phyloP scores from a whole-genome alignment of 2,113 vertebrate species.

The Labeo catla region DNA sequence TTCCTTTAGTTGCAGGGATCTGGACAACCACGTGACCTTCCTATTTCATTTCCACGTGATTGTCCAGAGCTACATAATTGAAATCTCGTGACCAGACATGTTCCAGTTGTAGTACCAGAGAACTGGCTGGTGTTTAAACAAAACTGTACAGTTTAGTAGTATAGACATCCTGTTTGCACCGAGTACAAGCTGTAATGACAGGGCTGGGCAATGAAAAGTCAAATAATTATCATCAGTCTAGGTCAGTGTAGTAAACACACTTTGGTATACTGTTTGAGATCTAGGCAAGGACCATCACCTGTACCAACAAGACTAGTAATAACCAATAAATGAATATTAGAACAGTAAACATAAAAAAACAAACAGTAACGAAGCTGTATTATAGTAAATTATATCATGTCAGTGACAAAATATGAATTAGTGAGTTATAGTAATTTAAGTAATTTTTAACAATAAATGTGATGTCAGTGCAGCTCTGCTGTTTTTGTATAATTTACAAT shows the following conservation, averaged over 20 bases:
- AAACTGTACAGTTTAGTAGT: neutral
- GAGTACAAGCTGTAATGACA: neutral
- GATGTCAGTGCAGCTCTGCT: neutral
- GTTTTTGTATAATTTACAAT: neutral
- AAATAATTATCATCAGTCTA: neutral
- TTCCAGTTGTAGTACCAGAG: constrained; percentile 45
- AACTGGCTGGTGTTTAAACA: neutral
- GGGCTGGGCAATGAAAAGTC: constrained; percentile 6
- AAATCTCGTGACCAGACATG: constrained; percentile 75
- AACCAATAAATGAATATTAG: neutral
- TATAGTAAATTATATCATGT: neutral
- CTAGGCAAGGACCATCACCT: neutral
- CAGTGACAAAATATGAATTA: neutral
- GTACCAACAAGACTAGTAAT: neutral
- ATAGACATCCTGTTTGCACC: neutral
- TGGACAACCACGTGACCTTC: constrained; percentile 66
- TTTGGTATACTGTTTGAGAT: neutral
- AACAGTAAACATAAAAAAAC: neutral
- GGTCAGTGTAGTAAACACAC: neutral
- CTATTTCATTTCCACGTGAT: constrained; percentile 73
- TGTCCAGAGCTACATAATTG: constrained; percentile 58
- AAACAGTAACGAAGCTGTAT: neutral
- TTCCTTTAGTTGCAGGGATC: constrained; percentile 51
- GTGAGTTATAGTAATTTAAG: neutral
- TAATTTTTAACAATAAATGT: neutral